Evolutionary conservation across 2,113 vertebrate species (phyloP), one percentile per base, ranked within the genome.

Genomic region (Rhinopomastus cyanomelas): DNA sequence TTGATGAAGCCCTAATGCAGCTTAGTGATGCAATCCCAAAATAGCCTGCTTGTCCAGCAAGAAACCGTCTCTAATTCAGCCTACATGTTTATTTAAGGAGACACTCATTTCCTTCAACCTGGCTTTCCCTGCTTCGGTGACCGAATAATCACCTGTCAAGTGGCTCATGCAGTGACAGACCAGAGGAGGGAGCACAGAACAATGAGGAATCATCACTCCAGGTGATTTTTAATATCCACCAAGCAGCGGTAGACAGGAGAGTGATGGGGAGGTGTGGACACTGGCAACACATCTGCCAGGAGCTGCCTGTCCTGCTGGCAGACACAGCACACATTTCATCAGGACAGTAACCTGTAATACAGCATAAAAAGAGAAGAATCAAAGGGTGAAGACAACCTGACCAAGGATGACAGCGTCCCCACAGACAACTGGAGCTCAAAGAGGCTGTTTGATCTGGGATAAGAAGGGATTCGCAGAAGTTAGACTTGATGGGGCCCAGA

Each of bases 151-250:
- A 51, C 88, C 80, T 94, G 90, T 78, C 85, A 91, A 90, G 77
- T 46, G 86, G 86, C 83, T 94, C 65, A 67, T 3, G 3, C 0
- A 2, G 83, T 76, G 88, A 88, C 69, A 90, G 95, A 78, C 73
- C 3, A 27, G 76, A 76, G 87, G 67, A 67, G 89, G 65, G 77
- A 83, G 88, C 66, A 46, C 52, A 25, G 46, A 74, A 73, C 59
- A 53, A n/a, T 9, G 66, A 78, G 84, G 74, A 78, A 61, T 81
- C 69, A 37, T 81, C 3, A 2, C 80, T 95, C 37, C 73, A 81
- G 88, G 85, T 94, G 85, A 61, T 77, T 94, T 94, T 91, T 90
- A 91, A 91, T 93, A 94, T 81, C 83, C 66, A 65, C 66, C 59
- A 89, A 51, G 59, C 14, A 6, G 69, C 9, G 36, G 85, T 55